Base-by-base conservation (phyloP, 2,888 invertebrate genomes). In the Aleiodes leptofemur region DNA sequence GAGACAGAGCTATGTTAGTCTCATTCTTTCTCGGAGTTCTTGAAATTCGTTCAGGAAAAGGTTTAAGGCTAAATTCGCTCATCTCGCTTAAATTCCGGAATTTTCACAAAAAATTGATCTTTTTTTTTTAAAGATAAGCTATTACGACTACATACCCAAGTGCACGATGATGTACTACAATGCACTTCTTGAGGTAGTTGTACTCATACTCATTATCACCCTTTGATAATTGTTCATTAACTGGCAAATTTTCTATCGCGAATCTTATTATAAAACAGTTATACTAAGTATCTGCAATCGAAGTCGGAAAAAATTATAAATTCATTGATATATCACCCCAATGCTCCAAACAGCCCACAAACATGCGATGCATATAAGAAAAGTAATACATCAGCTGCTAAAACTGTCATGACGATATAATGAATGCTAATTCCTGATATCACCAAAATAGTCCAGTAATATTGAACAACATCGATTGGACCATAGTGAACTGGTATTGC, bases 281-380 rank as follows among this genome's bases (percentile, higher is more conserved):
- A 48, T 23, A 14, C 48, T 16, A 64, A 16, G 23, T 11, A 64
- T 43, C 23, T 43, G 14, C 43, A 16, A 64, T 38, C 3, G 6
- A 38, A 38, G 8, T 23, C 2, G 34, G 43, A 9, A 43, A 43
- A 55, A 55, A 16, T 55, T 3, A 64, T 16, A 53, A 9, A 38
- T 56, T 51, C 7, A 48, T 9, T 53, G 34, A 9, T 59, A 29
- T 11, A 34, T 70, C 66, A 76, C 76, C 73, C 69, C 9, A 76
- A 38, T 7, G 66, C 43, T 55, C 53, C 72, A 61, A 77, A 74
- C 31, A 72, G 38, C 16, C 72, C 71, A 56, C 77, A 77, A 2
- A 48, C 68, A 61, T 77, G 77, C 48, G 69, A 51, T n/a, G 72
- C 59, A 29, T 64, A 64, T 9, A 72, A 6, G 16, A 77, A 64